These are phyloP conservation scores for Chloropsis hardwickii DNA, from an alignment of 2,113 vertebrate genomes.

Conservation along the genomic window DNA sequence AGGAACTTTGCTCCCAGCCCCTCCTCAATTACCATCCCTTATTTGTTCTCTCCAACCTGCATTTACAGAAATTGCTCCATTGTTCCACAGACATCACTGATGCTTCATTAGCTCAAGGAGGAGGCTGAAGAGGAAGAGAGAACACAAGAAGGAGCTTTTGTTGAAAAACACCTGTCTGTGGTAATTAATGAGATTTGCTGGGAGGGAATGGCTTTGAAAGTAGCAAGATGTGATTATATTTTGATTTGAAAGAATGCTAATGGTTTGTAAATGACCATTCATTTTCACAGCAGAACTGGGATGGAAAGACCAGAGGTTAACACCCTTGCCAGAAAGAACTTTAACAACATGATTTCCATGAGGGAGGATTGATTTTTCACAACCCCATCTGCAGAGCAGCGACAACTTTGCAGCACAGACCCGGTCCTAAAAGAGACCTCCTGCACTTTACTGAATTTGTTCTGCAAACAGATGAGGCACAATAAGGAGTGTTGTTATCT, in stretches of 20 bases:
- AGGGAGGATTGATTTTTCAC: neutral
- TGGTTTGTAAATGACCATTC: neutral
- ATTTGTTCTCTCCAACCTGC: neutral
- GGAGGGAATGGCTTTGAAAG: neutral
- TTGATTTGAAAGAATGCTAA: neutral
- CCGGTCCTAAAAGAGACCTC: neutral
- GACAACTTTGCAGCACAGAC: neutral
- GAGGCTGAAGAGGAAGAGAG: neutral
- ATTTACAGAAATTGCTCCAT: constrained; percentile 40
- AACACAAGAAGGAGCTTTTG: neutral
- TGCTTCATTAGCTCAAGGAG: constrained; percentile 30
- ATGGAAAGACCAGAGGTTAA: neutral
- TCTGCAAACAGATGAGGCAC: neutral
- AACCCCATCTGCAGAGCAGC: neutral
- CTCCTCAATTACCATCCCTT: neutral
- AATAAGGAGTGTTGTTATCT: neutral
- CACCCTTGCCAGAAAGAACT: neutral
- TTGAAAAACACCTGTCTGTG: constrained; percentile 32
- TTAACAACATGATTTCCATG: neutral
- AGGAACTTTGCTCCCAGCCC: neutral
- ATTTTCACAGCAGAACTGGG: neutral
- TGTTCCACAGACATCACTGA: constrained; percentile 10
- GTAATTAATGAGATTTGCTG: neutral
- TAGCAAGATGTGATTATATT: neutral
- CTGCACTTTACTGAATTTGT: neutral